Evolutionary conservation across 2,113 vertebrate species (phyloP).

Genomic region (Andinoacara biseriatus): DNA sequence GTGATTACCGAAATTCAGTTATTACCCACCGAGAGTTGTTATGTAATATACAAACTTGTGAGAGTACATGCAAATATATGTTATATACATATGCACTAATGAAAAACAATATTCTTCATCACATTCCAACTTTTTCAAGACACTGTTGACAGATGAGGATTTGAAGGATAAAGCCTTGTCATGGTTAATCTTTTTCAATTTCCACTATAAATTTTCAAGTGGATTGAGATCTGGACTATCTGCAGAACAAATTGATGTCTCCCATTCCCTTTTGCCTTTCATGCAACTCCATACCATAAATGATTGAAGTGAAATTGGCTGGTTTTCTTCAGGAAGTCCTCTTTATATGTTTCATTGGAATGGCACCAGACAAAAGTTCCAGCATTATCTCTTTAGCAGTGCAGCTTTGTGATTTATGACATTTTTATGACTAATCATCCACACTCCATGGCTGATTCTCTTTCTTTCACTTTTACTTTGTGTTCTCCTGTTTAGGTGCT

Average conservation of each 20-base stretch:
- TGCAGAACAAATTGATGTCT: too few relatives aligned
- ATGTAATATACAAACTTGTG: not conserved
- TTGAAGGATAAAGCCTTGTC: not conserved
- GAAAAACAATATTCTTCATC: not conserved
- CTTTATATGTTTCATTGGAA: not conserved
- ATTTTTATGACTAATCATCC: not conserved
- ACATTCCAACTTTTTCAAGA: not conserved
- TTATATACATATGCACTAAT: not conserved
- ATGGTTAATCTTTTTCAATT: not conserved
- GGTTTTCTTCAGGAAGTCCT: not conserved
- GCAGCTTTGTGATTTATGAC: not conserved
- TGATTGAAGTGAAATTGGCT: not conserved
- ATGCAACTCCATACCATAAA: not conserved
- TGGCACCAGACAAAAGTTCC: not conserved
- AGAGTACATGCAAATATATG: not conserved
- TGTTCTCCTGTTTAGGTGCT: not conserved
- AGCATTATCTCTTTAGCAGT: not conserved
- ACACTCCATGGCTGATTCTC: not conserved
- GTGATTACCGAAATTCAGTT: constrained; percentile 19
- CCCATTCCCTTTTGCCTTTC: not conserved
- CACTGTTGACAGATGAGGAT: not conserved
- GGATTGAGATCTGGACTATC: not conserved
- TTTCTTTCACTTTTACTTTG: not conserved
- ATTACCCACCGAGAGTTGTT: not conserved
- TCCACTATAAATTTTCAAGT: not conserved